Percentiles rank a stretch among this genome's conserved stretches.
Evolutionary conservation across 2,888 invertebrate genomes (phyloP).

Genomic region (Melanotus villosus): DNA sequence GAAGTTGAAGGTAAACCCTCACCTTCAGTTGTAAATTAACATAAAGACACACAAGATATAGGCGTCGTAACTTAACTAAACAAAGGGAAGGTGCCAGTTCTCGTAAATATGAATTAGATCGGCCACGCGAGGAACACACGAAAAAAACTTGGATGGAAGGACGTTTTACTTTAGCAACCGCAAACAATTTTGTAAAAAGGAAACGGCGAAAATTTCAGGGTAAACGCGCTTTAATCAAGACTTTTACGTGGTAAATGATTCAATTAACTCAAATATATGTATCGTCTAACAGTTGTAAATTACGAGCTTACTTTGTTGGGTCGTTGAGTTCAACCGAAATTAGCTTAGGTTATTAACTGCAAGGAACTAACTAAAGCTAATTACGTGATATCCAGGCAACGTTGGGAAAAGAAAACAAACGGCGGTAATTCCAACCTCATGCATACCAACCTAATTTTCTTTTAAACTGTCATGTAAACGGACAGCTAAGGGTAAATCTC

Average conservation of each 20-base stretch:
- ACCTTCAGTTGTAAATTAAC: constrained; percentile 13
- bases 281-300: constrained; percentile 30
- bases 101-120: constrained; percentile 27
- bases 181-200: constrained; percentile 2
- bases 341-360: constrained; percentile 16
- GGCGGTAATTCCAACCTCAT: no score
- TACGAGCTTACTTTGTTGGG: constrained; percentile 7
- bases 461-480: constrained; percentile 22
- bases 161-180: not conserved
- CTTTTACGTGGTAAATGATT: constrained; percentile 25
- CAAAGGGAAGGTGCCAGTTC: constrained; percentile 12
- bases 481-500: constrained; percentile 24
- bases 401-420: no score
- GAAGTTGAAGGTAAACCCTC: not conserved
- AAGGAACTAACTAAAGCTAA: constrained; percentile 8
- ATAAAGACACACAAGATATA: constrained; percentile 15
- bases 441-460: constrained; percentile 15
- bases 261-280: constrained; percentile 28
- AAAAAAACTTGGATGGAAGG: not conserved
- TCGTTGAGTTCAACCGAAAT: constrained; percentile 13
- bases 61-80: not conserved
- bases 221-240: constrained; percentile 25
- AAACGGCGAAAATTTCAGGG: constrained; percentile 2
- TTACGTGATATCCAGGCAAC: no score
- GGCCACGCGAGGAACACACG: not conserved